These are phyloP conservation scores for Puntigrus tetrazona DNA, from an alignment of 2,113 vertebrate species.

Conservation along the genomic window DNA sequence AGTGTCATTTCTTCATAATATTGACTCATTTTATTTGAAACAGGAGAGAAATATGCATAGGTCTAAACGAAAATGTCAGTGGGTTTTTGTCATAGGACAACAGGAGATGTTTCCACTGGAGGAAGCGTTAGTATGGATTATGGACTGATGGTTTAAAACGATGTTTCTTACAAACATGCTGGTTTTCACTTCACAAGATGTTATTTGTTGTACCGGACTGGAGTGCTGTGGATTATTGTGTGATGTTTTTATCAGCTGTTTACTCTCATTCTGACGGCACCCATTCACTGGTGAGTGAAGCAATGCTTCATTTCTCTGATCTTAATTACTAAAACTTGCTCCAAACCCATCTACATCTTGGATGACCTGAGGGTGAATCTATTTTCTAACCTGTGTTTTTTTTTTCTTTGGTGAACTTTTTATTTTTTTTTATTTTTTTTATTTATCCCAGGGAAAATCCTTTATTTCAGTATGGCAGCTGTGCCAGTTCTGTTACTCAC, in stretches of 20 bases:
- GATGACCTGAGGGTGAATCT: neutral
- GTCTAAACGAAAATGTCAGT: neutral
- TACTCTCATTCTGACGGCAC: no score
- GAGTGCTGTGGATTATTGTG: neutral
- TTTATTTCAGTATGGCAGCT: conserved; percentile 11
- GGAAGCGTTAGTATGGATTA: neutral
- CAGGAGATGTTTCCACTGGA: neutral
- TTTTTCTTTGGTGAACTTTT: no score
- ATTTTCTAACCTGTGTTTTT: no score
- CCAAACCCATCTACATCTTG: neutral
- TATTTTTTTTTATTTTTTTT: no score
- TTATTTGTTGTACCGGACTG: no score
- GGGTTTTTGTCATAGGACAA: neutral
- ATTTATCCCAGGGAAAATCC: no score
- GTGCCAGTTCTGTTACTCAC: neutral
- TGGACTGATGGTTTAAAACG: neutral
- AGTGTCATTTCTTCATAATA: neutral
- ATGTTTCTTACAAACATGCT: no score
- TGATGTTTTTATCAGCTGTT: no score
- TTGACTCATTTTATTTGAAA: neutral
- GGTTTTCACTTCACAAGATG: no score
- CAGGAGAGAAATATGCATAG: neutral
- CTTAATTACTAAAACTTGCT: no score
- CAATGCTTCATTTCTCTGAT: no score
- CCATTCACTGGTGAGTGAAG: no score